phyloP scores from a whole-genome alignment of 2,888 invertebrate genomes.

The Dryobotodes eremita region DNA sequence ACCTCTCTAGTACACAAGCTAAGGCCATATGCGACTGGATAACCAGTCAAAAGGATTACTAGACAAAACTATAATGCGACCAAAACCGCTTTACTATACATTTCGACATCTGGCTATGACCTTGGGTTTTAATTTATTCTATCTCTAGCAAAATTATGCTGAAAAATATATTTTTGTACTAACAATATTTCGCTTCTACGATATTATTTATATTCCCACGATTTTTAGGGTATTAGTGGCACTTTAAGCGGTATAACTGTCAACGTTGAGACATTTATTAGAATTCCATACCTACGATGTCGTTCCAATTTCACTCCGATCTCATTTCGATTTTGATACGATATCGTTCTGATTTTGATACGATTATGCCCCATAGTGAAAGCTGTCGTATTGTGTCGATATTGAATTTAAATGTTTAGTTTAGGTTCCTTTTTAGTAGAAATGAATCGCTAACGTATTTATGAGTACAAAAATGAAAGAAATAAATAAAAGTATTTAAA shows the following conservation, averaged over 20 bases:
- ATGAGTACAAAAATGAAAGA: background rate
- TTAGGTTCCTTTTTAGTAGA: background rate
- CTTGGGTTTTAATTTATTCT: slow-evolving; percentile 25
- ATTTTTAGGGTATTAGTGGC: slow-evolving; percentile 10
- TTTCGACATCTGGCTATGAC: slow-evolving; percentile 41
- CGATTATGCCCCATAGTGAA: background rate
- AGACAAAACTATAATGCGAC: slow-evolving; percentile 31
- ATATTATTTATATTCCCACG: slow-evolving; percentile 35
- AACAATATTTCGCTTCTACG: slow-evolving; percentile 58
- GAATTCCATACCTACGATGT: background rate
- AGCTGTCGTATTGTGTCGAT: background rate
- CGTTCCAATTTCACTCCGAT: background rate
- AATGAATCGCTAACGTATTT: background rate
- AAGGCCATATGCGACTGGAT: slow-evolving; percentile 42
- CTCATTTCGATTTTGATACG: background rate
- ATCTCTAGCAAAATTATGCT: slow-evolving; percentile 65
- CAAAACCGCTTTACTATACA: slow-evolving; percentile 32
- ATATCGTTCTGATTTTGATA: background rate
- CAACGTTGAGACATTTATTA: background rate
- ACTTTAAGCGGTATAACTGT: slow-evolving; percentile 50
- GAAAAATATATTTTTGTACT: slow-evolving; percentile 69
- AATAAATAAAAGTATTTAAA: background rate
- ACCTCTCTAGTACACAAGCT: slow-evolving; percentile 24
- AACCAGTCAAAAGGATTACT: slow-evolving; percentile 21
- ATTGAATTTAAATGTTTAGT: background rate